Percentiles rank a stretch among this genome's conserved stretches.
Evolutionary conservation across 1,140 invertebrate genomes (phyloP).

Genomic region (Euglossa dilemma): DNA sequence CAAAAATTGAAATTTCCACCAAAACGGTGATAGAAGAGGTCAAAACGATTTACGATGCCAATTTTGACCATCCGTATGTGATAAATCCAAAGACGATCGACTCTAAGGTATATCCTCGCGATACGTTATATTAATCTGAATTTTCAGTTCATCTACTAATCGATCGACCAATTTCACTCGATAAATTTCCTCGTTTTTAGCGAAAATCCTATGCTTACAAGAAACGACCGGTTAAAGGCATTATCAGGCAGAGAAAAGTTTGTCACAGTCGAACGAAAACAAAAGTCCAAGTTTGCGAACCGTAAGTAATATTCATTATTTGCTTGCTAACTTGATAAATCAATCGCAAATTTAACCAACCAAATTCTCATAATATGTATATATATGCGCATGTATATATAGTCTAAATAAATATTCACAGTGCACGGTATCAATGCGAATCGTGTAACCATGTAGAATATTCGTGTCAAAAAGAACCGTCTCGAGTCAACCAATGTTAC

Average conservation of each 20-base stretch:
- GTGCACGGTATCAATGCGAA: conserved; percentile 11
- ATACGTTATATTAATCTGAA: too few species aligned
- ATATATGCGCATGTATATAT: too few species aligned
- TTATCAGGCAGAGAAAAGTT: conserved; percentile 76
- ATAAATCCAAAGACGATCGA: conserved; percentile 80
- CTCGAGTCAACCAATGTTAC: background rate
- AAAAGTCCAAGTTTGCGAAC: conserved; percentile 49
- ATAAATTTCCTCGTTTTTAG: conserved; percentile 23
- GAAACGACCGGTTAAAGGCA: conserved; percentile 66
- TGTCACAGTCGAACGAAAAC: conserved; percentile 73
- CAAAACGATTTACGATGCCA: conserved; percentile 55
- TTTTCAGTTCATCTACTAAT: too few species aligned
- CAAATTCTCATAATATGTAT: too few species aligned
- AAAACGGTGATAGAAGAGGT: conserved; percentile 83
- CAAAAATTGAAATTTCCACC: conserved; percentile 84
- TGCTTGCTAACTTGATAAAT: background rate
- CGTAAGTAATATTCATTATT: conserved; percentile 53
- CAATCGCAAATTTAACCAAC: too few species aligned
- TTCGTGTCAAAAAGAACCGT: background rate
- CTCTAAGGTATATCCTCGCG: conserved; percentile 70
- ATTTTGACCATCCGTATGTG: conserved; percentile 51
- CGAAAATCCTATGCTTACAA: conserved; percentile 49
- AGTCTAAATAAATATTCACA: background rate
- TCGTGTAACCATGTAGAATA: conserved; percentile 13
- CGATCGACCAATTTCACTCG: background rate